Base-by-base conservation (phyloP, 2,888 invertebrate species). In the Cephus spinipes region DNA sequence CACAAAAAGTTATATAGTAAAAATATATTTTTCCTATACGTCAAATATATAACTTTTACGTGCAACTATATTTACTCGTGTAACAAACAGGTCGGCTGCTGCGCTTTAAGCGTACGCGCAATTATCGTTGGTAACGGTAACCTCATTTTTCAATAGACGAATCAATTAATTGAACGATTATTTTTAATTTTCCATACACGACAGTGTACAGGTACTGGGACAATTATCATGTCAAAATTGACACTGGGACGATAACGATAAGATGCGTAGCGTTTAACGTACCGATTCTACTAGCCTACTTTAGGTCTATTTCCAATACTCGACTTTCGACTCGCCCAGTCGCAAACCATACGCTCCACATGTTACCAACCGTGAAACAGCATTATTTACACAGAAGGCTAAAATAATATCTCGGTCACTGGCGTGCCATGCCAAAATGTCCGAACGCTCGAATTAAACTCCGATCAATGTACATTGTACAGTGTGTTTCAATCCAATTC, bases 311-410 rank as follows among this genome's bases (percentile, higher is more conserved):
- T 55, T 55, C 23, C 55, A 23, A 55, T 55, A 55, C 55, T 55
- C 55, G 55, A 55, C 55, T 55, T 55, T 55, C 55, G 23, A 23
- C 55, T 55, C 55, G 55, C 55, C 55, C 23, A 55, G 55, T 55
- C 55, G 23, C 55, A 23, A 55, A 23, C 55, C 55, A 55, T 55
- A 55, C 23, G 55, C 6, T 55, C 23, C 55, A 55, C 55, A 9
- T 55, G 55, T 55, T 55, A 23, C 55, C 55, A 55, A 23, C 55
- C 55, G 55, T 55, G 55, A 55, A 55, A 55, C 55, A 23, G 71
- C 71, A 71, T 71, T 71, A 71, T 71, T 71, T 31, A 71, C 71
- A 71, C 71, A 33, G 71, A 71, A 71, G 71, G 71, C 31, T 71
- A 71, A 71, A 71, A 71, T 71, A 71, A 71, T 33, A 71, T 71